Conservation (phyloP, 1,140 invertebrate species). For the Camponotus floridanus region DNA sequence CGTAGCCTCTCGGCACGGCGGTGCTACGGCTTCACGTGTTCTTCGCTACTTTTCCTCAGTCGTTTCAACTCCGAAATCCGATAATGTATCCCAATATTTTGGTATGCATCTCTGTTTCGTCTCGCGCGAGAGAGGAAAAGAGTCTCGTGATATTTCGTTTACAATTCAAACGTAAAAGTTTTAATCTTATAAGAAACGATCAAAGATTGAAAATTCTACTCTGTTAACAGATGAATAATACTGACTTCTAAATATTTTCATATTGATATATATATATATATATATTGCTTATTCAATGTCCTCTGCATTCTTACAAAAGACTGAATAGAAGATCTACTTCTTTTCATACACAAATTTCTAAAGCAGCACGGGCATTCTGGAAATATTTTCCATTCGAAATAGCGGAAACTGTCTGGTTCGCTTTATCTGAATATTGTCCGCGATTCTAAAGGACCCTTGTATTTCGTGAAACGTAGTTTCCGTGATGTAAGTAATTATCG, state of each 20-base stretch:
- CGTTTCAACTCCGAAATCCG: constrained; percentile 31
- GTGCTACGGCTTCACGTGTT: constrained; percentile 15
- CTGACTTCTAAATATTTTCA: constrained; percentile 39
- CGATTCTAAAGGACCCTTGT: constrained; percentile 28
- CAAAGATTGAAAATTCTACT: neutral
- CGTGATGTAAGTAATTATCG: neutral
- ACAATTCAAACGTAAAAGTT: constrained; percentile 33
- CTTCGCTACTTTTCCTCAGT: neutral
- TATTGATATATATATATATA: constrained; percentile 4
- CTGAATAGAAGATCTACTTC: constrained; percentile 28
- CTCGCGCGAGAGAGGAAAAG: neutral
- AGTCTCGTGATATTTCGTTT: neutral
- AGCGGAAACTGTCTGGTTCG: neutral
- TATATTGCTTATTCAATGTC: neutral
- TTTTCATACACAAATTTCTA: constrained; percentile 56
- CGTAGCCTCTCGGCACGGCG: constrained; percentile 37
- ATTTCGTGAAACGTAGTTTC: neutral
- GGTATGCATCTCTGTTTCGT: constrained; percentile 26
- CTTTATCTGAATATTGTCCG: neutral
- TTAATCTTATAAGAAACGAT: neutral
- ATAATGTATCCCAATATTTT: constrained; percentile 25
- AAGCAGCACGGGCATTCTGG: constrained; percentile 6
- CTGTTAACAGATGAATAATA: constrained; percentile 21
- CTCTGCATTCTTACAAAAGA: constrained; percentile 5
- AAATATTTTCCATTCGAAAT: constrained; percentile 38